phyloP scores from a whole-genome alignment of 2,797 vertebrate species.

The Sebastes variabilis region DNA sequence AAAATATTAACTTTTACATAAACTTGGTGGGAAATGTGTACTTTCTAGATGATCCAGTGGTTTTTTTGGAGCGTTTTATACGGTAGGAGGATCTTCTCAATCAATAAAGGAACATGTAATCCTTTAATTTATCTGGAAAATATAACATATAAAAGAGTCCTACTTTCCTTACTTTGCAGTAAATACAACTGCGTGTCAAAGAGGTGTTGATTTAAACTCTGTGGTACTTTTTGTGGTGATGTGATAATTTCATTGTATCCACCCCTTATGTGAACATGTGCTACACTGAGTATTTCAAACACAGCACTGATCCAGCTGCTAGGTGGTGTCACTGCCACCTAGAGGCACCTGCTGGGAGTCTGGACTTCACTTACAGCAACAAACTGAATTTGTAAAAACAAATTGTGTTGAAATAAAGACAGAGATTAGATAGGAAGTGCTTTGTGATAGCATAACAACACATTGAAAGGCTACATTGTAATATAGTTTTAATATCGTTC shows the following conservation, averaged over 20 bases:
- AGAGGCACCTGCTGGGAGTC: not conserved
- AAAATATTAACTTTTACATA: not conserved
- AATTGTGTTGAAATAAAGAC: not conserved
- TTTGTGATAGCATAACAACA: not conserved
- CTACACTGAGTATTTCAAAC: not conserved
- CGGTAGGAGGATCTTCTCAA: not conserved
- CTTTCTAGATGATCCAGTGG: not conserved
- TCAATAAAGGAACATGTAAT: not conserved
- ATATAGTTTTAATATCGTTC: not conserved
- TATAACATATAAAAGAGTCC: not conserved
- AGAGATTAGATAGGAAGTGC: not conserved
- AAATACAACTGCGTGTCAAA: not conserved
- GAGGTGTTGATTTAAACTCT: not conserved
- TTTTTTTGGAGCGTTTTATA: not conserved
- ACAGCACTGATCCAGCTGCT: not conserved
- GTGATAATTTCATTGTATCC: not conserved
- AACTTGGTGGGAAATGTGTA: not conserved
- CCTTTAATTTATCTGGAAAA: not conserved
- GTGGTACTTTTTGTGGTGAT: not conserved
- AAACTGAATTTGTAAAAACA: not conserved
- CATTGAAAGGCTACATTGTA: not conserved
- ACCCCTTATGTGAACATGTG: not conserved
- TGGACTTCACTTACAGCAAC: not conserved
- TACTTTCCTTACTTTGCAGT: not conserved
- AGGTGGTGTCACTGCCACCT: constrained; percentile 8